These are phyloP conservation scores for Drosophila macrospina DNA, from an alignment of 2,888 invertebrate genomes.

Conservation along the genomic window DNA sequence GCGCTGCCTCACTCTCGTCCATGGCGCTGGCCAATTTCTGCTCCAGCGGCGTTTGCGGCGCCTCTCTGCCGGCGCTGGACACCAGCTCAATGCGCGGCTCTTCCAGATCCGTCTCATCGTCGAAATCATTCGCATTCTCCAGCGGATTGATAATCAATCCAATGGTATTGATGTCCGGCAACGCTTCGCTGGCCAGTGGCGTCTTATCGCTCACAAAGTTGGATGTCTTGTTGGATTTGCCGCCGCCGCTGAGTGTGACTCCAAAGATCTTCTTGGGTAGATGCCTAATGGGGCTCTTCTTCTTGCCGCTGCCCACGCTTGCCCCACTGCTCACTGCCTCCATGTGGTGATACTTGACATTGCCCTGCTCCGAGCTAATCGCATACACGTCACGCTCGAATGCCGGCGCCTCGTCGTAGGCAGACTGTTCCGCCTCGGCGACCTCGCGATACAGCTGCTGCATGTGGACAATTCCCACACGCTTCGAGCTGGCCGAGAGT, in stretches of 20 bases:
- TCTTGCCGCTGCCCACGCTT: slow-evolving; percentile 68
- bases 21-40: slow-evolving; percentile 72
- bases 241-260: slow-evolving; percentile 84
- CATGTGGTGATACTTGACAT: slow-evolving; percentile 87
- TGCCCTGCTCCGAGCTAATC: slow-evolving; percentile 93
- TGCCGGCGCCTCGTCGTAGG: slow-evolving; percentile 75
- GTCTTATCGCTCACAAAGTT: slow-evolving; percentile 84
- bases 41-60: slow-evolving; percentile 64
- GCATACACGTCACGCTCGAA: slow-evolving; percentile 89
- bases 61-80: slow-evolving; percentile 45
- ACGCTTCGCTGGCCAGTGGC: slow-evolving; percentile 61
- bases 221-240: slow-evolving; percentile 84
- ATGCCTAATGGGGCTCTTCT: slow-evolving; percentile 84
- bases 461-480: slow-evolving; percentile 92
- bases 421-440: slow-evolving; percentile 78
- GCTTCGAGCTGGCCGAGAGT: slow-evolving; percentile 91
- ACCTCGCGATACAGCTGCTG: slow-evolving; percentile 87
- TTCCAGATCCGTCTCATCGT: slow-evolving; percentile 81
- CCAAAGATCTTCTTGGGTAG: slow-evolving; percentile 85
- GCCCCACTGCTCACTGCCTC: slow-evolving; percentile 71
- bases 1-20: slow-evolving; percentile 63
- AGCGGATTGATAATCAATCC: slow-evolving; percentile 90
- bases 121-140: slow-evolving; percentile 84
- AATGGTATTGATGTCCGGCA: slow-evolving; percentile 83
- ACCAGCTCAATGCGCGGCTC: slow-evolving; percentile 69